Evolutionary conservation across 1,140 invertebrate species (phyloP), one percentile per base, ranked within the genome.

Genomic region (Centruroides sculpturatus): DNA sequence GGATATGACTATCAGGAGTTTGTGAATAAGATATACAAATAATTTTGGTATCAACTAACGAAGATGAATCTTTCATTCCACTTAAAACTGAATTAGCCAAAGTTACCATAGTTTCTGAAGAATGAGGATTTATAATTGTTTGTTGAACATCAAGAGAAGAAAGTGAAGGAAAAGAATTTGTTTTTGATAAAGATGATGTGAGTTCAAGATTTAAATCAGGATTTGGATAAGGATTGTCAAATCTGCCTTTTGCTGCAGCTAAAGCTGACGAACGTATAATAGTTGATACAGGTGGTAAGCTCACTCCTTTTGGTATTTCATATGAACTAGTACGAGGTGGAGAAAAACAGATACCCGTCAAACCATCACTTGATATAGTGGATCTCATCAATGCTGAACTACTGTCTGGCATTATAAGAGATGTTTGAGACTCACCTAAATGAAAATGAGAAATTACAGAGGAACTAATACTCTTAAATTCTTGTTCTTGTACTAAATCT

Each of bases 211-310:
- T 46, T 58, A 34, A 52, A 55, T 64, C 46, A 60, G 57, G 36
- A 57, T 60, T 6, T 55, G 56, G 23, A 55, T 56, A 60, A 55
- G 59, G 59, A 5, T 41, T 59, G 23, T 64, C 59, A 55, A 61
- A 61, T 41, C 59, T 53, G 41, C 59, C 56, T 46, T 61, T 61
- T 4, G 63, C 59, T 35, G 62, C 51, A 12, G 46, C 55, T 34
- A 56, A 13, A n/a, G 35, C 12, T 5, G 35, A 13, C 0, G 55
- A 56, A 36, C 59, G 46, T 23, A 65, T 65, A 46, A 65, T 65
- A 8, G 64, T 65, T 13, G 64, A 65, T 8, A 65, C 64, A 10
- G 64, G 64, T 11, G 64, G 64, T 35, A 65, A 49, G 52, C 63
- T 59, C 11, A 56, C 62, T 36, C 62, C 62, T 12, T 53, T 50